phyloP scores from a whole-genome alignment of 2,888 invertebrate genomes.

The Melanophora roralis region DNA sequence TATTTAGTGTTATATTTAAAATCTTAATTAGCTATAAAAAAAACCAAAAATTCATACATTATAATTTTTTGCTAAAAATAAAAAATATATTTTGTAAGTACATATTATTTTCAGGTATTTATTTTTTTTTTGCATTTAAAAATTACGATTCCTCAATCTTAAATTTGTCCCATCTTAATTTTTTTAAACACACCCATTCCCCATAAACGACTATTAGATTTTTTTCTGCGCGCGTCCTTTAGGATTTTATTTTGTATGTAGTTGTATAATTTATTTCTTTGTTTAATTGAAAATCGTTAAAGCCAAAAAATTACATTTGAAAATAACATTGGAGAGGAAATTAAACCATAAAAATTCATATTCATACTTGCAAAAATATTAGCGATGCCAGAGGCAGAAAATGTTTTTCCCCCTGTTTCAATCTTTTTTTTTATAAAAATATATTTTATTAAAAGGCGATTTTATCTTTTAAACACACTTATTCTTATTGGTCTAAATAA shows the following conservation, averaged over 20 bases:
- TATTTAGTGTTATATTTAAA: no score
- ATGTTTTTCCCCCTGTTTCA: no score
- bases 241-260: conserved; percentile 29
- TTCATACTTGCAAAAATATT: not conserved
- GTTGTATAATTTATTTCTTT: conserved; percentile 58
- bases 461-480: no score
- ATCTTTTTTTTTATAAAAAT: no score
- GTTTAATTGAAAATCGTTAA: conserved; percentile 66
- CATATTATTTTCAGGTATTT: no score
- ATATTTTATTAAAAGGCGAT: no score
- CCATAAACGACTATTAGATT: conserved; percentile 31
- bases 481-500: no score
- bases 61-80: no score
- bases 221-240: conserved; percentile 58
- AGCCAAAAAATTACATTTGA: conserved; percentile 53
- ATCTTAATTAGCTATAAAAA: no score
- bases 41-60: no score
- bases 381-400: conserved; percentile 42
- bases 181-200: conserved; percentile 41
- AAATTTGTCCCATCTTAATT: conserved; percentile 14
- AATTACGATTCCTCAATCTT: no score
- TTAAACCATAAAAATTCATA: not conserved
- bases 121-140: not conserved
- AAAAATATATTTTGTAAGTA: no score
- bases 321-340: conserved; percentile 38